phyloP scores from a whole-genome alignment of 2,113 vertebrate species.

The Bettongia penicillata region DNA sequence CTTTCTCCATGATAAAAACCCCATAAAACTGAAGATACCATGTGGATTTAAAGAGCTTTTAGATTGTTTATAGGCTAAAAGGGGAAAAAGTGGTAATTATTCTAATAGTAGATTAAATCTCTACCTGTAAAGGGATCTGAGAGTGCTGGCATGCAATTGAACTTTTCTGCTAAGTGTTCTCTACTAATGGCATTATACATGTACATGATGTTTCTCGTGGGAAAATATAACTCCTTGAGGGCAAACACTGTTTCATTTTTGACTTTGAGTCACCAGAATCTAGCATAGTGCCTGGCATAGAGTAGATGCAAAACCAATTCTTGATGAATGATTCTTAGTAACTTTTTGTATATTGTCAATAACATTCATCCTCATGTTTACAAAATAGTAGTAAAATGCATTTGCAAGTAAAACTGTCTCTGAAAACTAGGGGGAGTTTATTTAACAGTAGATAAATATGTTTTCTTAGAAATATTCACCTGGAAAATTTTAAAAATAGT shows the following conservation, averaged over 20 bases:
- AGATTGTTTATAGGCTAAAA: not conserved
- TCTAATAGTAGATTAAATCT: not conserved
- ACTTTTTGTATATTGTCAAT: not conserved
- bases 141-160: not conserved
- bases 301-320: not conserved
- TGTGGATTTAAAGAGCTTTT: not conserved
- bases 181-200: not conserved
- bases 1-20: not conserved
- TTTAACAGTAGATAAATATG: not conserved
- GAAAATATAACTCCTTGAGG: not conserved
- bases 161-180: not conserved
- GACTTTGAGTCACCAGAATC: not conserved
- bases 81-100: not conserved
- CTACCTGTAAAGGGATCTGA: not conserved
- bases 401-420: slow-evolving; percentile 62
- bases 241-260: not conserved
- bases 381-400: slow-evolving; percentile 45
- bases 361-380: not conserved
- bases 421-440: slow-evolving; percentile 49
- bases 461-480: slow-evolving; percentile 67
- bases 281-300: not conserved
- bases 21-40: not conserved
- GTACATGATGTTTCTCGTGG: not conserved
- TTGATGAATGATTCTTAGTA: not conserved
- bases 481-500: slow-evolving; percentile 66